phyloP scores from a whole-genome alignment of 2,113 vertebrate species.

The Xerus inauris region DNA sequence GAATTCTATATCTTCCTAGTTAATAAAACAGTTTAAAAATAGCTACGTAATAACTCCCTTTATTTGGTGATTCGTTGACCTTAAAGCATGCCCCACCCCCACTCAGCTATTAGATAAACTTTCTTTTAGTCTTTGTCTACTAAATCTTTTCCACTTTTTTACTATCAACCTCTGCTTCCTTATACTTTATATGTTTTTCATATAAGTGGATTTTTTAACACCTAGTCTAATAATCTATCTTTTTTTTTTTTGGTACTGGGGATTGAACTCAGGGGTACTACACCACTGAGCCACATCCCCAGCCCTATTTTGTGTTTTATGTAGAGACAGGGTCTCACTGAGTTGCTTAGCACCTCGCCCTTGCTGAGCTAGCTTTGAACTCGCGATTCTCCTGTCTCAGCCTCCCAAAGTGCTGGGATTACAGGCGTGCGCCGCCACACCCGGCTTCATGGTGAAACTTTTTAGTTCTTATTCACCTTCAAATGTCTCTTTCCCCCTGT shows the following conservation, averaged over 20 bases:
- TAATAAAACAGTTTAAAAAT: conserved; percentile 44
- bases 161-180: background rate
- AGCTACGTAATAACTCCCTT: background rate
- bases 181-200: background rate
- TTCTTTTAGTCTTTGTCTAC: background rate
- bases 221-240: background rate
- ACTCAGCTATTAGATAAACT: background rate
- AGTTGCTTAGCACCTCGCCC: no score
- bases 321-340: no score
- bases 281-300: no score
- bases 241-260: no score
- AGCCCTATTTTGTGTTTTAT: no score
- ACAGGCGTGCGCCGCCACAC: no score
- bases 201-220: background rate
- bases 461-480: background rate
- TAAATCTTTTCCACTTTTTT: background rate
- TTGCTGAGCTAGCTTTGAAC: no score
- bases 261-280: no score
- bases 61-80: background rate
- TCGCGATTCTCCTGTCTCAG: no score
- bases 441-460: background rate
- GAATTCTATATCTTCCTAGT: background rate
- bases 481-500: background rate
- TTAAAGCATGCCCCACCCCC: background rate
- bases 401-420: no score